Conservation (phyloP, 2,797 vertebrate species). For the Moxostoma hubbsi region DNA sequence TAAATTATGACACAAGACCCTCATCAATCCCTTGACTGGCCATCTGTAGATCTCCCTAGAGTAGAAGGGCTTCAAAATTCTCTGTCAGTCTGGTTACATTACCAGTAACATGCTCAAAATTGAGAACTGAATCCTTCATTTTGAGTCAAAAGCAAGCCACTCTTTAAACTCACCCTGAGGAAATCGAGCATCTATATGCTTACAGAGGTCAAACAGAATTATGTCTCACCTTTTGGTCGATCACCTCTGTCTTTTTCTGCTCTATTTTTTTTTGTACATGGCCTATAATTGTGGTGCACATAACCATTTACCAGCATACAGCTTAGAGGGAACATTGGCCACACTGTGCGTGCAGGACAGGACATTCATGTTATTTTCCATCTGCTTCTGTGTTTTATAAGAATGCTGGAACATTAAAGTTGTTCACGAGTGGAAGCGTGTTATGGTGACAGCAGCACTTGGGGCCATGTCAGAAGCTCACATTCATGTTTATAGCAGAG, state of each 20-base stretch:
- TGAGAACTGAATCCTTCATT: neutral
- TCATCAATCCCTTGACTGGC: neutral
- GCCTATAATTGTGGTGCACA: neutral
- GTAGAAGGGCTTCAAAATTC: neutral
- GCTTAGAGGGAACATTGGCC: slow-evolving; percentile 2
- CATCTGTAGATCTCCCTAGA: neutral
- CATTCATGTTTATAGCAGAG: slow-evolving; percentile 31
- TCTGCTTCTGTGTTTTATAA: slow-evolving; percentile 8
- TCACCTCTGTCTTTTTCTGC: neutral
- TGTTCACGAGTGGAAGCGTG: neutral
- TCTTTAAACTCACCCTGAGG: neutral
- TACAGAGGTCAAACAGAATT: slow-evolving; percentile 14
- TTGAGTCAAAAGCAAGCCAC: slow-evolving; percentile 10
- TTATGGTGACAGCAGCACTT: neutral
- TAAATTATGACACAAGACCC: neutral
- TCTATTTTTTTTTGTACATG: slow-evolving; percentile 18
- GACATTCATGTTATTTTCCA: neutral
- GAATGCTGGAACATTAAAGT: slow-evolving; percentile 12
- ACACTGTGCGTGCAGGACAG: neutral
- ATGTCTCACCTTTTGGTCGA: neutral
- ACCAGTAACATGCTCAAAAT: neutral
- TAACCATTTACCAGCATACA: no score
- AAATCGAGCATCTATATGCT: slow-evolving; percentile 19
- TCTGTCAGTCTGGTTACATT: slow-evolving; percentile 1
- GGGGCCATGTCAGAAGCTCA: neutral